Evolutionary conservation across 2,113 vertebrate genomes (phyloP).

Genomic region (Condylura cristata): DNA sequence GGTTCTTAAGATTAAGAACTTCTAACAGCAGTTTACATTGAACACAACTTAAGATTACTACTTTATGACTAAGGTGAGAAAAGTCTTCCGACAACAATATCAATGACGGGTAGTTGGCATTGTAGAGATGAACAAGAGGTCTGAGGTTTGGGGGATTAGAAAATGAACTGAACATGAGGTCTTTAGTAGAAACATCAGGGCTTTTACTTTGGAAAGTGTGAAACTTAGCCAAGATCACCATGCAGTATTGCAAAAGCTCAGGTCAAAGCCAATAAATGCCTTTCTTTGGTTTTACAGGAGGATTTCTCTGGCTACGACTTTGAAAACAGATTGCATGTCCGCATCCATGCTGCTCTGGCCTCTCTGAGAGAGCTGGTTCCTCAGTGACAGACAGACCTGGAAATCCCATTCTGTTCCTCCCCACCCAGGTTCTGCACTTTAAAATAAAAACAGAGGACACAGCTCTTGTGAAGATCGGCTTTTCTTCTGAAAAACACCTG

Average conservation of each 20-base stretch:
- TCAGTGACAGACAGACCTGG: slow-evolving; percentile 87
- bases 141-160: neutral
- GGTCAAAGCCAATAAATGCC: neutral
- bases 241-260: neutral
- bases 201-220: neutral
- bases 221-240: rapidly evolving
- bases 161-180: no score
- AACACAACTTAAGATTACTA: neutral
- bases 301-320: slow-evolving; percentile 97
- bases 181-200: neutral
- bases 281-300: slow-evolving; percentile 86
- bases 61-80: neutral
- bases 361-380: slow-evolving; percentile 96
- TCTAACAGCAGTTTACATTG: neutral
- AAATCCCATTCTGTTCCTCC: slow-evolving; percentile 46
- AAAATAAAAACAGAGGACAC: slow-evolving; percentile 80
- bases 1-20: neutral
- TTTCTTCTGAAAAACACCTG: slow-evolving; percentile 83
- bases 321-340: slow-evolving; percentile 98
- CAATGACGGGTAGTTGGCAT: neutral
- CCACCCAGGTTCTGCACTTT: slow-evolving; percentile 84
- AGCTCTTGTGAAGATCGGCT: slow-evolving; percentile 80
- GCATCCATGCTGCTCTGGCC: slow-evolving; percentile 97
- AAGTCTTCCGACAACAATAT: neutral
- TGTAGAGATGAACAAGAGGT: neutral